phyloP scores from a whole-genome alignment of 2,888 invertebrate genomes.

The Xiphydria camelus region DNA sequence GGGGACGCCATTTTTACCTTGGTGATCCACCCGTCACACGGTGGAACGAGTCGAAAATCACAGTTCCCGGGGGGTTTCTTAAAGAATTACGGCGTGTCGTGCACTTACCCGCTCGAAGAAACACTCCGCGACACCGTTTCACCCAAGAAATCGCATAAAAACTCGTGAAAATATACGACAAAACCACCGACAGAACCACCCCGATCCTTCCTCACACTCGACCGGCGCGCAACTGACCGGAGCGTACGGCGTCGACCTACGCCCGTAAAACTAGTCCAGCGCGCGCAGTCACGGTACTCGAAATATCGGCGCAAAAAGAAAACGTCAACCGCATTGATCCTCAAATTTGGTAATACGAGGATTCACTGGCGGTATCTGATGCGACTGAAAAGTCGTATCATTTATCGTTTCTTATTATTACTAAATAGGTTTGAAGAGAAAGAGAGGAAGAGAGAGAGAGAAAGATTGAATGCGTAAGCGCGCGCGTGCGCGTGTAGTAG shows the following conservation, averaged over 20 bases:
- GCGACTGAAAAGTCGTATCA: no score
- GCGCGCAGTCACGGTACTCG: background rate
- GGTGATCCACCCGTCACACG: conserved; percentile 32
- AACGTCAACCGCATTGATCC: no score
- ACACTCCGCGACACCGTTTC: conserved; percentile 42
- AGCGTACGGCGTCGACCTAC: conserved; percentile 38
- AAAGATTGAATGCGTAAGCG: no score
- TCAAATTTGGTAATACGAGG: no score
- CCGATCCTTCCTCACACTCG: conserved; percentile 44
- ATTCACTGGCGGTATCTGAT: no score
- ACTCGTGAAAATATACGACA: conserved; percentile 26
- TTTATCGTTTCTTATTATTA: no score
- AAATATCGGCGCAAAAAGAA: no score
- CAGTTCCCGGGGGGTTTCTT: conserved; percentile 17
- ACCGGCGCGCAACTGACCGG: conserved; percentile 55
- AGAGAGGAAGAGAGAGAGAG: no score
- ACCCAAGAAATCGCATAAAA: conserved; percentile 47
- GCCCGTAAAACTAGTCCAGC: conserved; percentile 42
- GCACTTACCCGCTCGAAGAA: conserved; percentile 45
- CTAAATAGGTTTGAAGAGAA: no score
- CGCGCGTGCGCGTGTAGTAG: no score
- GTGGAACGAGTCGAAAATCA: conserved; percentile 22
- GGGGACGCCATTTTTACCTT: conserved; percentile 51
- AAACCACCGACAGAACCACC: conserved; percentile 32
- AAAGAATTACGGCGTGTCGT: conserved; percentile 11